These are phyloP conservation scores for Trogon surrucura DNA, from an alignment of 2,113 vertebrate species.

Conservation along the genomic window DNA sequence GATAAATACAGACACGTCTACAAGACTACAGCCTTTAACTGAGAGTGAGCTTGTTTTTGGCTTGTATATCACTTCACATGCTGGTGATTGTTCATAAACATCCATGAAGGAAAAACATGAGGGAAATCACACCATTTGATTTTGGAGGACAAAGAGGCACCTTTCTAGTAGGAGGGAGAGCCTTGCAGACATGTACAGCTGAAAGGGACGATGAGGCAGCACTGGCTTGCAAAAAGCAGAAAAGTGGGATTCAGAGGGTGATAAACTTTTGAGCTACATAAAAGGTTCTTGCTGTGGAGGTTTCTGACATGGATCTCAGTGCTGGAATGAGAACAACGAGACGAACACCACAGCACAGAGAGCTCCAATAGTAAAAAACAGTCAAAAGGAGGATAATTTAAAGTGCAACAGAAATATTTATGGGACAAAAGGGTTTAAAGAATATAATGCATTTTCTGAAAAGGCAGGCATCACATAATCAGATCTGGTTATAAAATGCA, in stretches of 20 bases:
- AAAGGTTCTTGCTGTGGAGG: background rate
- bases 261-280: background rate
- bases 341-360: background rate
- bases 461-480: background rate
- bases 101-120: background rate
- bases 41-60: background rate
- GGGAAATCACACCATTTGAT: background rate
- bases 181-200: background rate
- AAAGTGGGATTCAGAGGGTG: background rate
- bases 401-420: slow-evolving; percentile 8
- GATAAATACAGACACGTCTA: background rate
- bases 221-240: background rate
- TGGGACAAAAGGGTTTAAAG: background rate
- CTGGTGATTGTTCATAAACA: background rate
- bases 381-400: background rate
- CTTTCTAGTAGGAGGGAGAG: background rate
- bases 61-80: background rate
- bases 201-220: background rate
- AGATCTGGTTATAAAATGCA: background rate
- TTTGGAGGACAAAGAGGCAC: background rate
- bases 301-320: background rate
- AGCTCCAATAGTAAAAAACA: background rate
- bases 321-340: background rate
- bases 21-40: background rate
- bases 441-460: background rate